Evolutionary conservation across 2,888 invertebrate species (phyloP).

Genomic region (Megalurothrips usitatus): DNA sequence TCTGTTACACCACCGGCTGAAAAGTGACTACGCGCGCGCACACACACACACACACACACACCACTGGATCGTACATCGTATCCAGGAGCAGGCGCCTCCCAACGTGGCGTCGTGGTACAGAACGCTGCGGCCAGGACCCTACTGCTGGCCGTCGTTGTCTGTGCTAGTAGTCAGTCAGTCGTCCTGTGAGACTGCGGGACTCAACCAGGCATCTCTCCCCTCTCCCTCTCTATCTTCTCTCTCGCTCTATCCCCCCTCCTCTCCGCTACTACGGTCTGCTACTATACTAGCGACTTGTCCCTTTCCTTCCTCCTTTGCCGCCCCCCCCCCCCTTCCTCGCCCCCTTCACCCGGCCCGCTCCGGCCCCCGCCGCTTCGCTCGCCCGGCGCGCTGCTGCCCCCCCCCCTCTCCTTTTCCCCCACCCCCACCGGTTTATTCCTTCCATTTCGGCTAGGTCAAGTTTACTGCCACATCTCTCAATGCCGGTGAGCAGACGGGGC

Average conservation of each 20-base stretch:
- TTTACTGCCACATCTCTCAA: slow-evolving; percentile 26
- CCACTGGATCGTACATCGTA: too few relatives aligned
- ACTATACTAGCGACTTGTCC: slow-evolving; percentile 41
- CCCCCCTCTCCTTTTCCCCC: slow-evolving; percentile 39
- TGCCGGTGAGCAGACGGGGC: slow-evolving; percentile 33
- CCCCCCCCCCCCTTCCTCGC: slow-evolving; percentile 32
- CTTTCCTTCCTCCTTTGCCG: slow-evolving; percentile 39
- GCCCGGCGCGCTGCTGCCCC: slow-evolving; percentile 32
- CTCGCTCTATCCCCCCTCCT: too few relatives aligned
- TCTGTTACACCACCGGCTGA: too few relatives aligned
- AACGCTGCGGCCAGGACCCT: neutral
- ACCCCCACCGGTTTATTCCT: slow-evolving; percentile 37
- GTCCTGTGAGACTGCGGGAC: too few relatives aligned
- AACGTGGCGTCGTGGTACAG: neutral
- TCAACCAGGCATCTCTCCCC: slow-evolving; percentile 35
- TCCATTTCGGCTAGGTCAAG: slow-evolving; percentile 26
- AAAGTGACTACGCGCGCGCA: too few relatives aligned
- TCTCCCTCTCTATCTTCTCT: slow-evolving; percentile 32
- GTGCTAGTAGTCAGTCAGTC: too few relatives aligned
- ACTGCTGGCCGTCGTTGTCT: too few relatives aligned
- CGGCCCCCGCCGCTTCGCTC: slow-evolving; percentile 25
- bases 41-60: too few relatives aligned
- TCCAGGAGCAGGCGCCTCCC: neutral
- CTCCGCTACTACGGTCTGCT: too few relatives aligned
- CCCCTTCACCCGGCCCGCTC: slow-evolving; percentile 10